These are phyloP conservation scores for Cylloceria caligata DNA, from an alignment of 2,888 invertebrate genomes.

Conservation along the genomic window DNA sequence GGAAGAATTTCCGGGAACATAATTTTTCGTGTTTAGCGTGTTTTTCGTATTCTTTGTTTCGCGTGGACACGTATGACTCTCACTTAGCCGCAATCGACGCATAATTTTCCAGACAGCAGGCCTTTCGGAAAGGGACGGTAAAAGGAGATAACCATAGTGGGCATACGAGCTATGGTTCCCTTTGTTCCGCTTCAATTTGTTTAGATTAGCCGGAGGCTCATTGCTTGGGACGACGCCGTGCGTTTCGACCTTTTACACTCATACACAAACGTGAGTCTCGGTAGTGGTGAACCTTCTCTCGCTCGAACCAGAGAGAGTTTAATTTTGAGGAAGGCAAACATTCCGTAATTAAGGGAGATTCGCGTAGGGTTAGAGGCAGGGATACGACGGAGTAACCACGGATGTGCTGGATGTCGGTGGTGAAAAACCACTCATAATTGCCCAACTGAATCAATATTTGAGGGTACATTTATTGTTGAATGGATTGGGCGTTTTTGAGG, in stretches of 20 bases:
- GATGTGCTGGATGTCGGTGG: constrained; percentile 70
- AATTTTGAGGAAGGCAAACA: constrained; percentile 81
- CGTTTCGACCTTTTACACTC: constrained; percentile 30
- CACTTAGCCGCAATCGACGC: constrained; percentile 11
- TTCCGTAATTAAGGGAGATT: constrained; percentile 77
- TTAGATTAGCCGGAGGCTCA: constrained; percentile 73
- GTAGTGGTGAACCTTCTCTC: constrained; percentile 52
- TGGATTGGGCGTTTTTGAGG: constrained; percentile 50
- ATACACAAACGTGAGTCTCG: constrained; percentile 17
- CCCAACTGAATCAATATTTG: constrained; percentile 79
- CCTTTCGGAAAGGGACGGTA: constrained; percentile 9
- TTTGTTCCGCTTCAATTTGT: constrained; percentile 72
- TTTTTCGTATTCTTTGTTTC: neutral
- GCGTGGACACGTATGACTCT: neutral
- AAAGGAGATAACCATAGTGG: constrained; percentile 25
- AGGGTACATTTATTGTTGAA: constrained; percentile 75
- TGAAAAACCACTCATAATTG: constrained; percentile 79
- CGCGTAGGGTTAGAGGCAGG: constrained; percentile 39
- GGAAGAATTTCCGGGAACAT: constrained; percentile 5
- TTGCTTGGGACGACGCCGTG: constrained; percentile 36
- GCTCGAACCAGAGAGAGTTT: constrained; percentile 70
- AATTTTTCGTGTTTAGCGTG: constrained; percentile 10
- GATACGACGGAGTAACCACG: constrained; percentile 62
- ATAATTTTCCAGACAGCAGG: constrained; percentile 2
- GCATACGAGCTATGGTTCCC: constrained; percentile 20